Evolutionary conservation across 2,797 vertebrate species (phyloP), one percentile per base, ranked within the genome.

Genomic region (Astyanax mexicanus): DNA sequence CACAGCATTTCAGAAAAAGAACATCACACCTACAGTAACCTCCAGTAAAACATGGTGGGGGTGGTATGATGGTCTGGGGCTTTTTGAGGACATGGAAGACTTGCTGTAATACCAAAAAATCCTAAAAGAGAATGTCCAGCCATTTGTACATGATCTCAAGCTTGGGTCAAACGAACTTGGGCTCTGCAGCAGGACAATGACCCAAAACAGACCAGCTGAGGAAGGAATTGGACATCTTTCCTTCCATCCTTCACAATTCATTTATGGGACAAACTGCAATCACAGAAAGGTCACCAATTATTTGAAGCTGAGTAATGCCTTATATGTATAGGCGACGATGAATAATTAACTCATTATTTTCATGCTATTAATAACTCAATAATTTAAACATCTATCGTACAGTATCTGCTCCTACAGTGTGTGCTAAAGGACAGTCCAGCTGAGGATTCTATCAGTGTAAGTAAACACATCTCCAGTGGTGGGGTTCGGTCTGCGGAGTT

Each of bases 301-400:
- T 70, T 54, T 25, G 57, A 64, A 64, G 45, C 25, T 12, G 15
- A n/a, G 37, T 4, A 12, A 45, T 66, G 51, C 23, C 51, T 60
- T 62, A 32, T 27, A 62, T 54, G 21, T 75, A 60, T 44, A 23
- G 37, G 32, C 3, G 1, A n/a, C 29, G 17, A 21, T 23, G 27
- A 74, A 51, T 55, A 69, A 62, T 77, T 45, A 77, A 64, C 38
- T 13, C n/a, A 6, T 60, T 61, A 52, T 52, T 35, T 68, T 51
- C 27, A 60, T 37, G 42, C 23, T 60, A 62, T 45, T 69, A 73
- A 79, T 73, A 25, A 73, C 44, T 42, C 35, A 65, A 76, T 49
- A 60, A 38, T 67, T 32, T 68, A 68, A 58, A 44, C 49, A 25
- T 77, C 49, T 57, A 69, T 69, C 23, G n/a, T n/a, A n/a, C n/a